Conservation (phyloP, 2,888 invertebrate genomes). For the Euzophera pinguis region DNA sequence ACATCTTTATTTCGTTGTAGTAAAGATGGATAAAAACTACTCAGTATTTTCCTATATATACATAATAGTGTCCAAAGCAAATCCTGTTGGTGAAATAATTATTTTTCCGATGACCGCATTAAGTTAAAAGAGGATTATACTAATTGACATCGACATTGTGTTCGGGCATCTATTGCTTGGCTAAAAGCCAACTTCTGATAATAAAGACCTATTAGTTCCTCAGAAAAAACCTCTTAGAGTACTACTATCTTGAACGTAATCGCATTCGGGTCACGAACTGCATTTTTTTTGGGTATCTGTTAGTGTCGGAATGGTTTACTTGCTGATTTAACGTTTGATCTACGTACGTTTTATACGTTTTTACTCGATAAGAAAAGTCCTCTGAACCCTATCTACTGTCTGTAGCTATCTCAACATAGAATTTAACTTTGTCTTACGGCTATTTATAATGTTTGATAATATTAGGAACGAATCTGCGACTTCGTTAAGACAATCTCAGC, state of each 20-base stretch:
- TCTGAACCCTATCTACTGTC: no score
- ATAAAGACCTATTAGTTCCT: conserved; percentile 22
- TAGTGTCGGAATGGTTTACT: background rate
- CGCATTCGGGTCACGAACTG: conserved; percentile 4
- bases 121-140: conserved; percentile 17
- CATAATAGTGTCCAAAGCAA: no score
- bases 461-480: no score
- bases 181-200: conserved; percentile 16
- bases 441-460: no score
- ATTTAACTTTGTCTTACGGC: no score
- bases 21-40: no score
- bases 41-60: no score
- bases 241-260: conserved; percentile 4
- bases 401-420: no score
- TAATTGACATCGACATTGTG: conserved; percentile 23
- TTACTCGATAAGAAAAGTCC: no score
- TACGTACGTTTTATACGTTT: no score
- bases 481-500: no score
- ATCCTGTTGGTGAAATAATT: background rate
- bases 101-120: conserved; percentile 12
- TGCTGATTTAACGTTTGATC: background rate
- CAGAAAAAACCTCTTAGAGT: background rate
- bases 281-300: background rate
- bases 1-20: no score
- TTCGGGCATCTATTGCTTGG: conserved; percentile 18